Evolutionary conservation across 2,888 invertebrate genomes (phyloP), one percentile per base, ranked within the genome.

Genomic region (Caenorhabditis doughertyi): DNA sequence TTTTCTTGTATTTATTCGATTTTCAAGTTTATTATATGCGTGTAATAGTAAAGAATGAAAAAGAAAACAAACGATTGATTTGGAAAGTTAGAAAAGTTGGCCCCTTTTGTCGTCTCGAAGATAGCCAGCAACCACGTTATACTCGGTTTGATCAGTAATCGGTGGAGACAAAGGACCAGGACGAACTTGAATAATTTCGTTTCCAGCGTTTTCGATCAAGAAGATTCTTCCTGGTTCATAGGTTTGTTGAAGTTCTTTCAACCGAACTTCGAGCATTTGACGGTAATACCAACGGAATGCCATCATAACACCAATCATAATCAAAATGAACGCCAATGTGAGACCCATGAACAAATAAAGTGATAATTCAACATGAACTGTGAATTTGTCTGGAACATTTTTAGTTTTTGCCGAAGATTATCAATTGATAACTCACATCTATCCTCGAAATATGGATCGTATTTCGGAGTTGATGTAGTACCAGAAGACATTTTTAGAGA

Each of bases 121-220:
- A 21, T 65, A 76, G 0, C 71, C 81, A 18, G 81, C 81, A 18
- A 82, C 82, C 32, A 82, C 67, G 29, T 82, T 82, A 60, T 82
- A 82, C 27, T 82, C 82, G 29, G 82, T 82, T 72, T 82, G 82
- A 72, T 82, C 82, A 9, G 82, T 62, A n/a, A 82, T 58, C 25
- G 82, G 82, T 11, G 82, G 77, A 16, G 82, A 82, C 18, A 81
- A 29, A 3, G 74, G 53, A 25, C 44, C 29, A 3, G 74, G 81
- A 39, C 56, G 68, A 4, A 74, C 74, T 49, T 56, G 64, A 8
- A 71, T 21, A 11, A 65, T 39, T 29, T 73, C 73, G 35, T 80
- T 80, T 39, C 67, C 80, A 13, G 67, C 80, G 16, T 80, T 80
- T 32, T 80, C 80, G 32, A 80, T 60, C 51, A 73, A 47, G 25